Base-by-base conservation (phyloP, 2,113 vertebrate species). In the Carlito syrichta region DNA sequence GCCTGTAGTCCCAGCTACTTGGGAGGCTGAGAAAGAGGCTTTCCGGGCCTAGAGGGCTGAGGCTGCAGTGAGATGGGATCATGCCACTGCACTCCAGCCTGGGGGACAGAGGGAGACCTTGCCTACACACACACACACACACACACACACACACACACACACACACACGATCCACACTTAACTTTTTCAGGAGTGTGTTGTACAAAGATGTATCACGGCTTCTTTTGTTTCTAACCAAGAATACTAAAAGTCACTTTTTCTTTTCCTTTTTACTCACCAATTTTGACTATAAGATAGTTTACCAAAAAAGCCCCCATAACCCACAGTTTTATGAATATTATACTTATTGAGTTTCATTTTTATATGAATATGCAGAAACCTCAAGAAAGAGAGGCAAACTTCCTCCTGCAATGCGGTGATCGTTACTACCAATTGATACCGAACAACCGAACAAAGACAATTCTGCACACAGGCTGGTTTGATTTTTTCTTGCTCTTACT, bases 201-300 rank as follows among this genome's bases (percentile, higher is more conserved):
- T n/a, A 81, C 32, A 76, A 96, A 86, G n/a, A 63, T 30, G 8
- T 38, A 50, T 56, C 8, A 32, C 16, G 76, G 82, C 9, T 71
- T 95, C 27, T 93, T 95, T 71, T 19, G 35, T 71, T 76, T 95
- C 68, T 90, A 54, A 68, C n/a, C 27, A 52, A 73, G n/a, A 88
- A 17, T 69, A 81, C 50, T 63, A n/a, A n/a, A 89, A 83, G 45
- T 92, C 38, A 79, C 22, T 73, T 43, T 56, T 23, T 62, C 45
- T 54, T 38, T 79, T 92, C 50, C 38, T 86, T 83, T 60, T 88
- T 50, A 54, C 12, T 95, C 48, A 50, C 45, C 79, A 71, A 84
- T 40, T 96, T 93, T 86, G 27, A 89, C 66, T 74, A 20, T 86
- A 89, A 94, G 68, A 77, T 68, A 56, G 27, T 63, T 71, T 86